Base-by-base conservation (phyloP, 2,888 invertebrate species). In the Pachliopta kotzebuea region DNA sequence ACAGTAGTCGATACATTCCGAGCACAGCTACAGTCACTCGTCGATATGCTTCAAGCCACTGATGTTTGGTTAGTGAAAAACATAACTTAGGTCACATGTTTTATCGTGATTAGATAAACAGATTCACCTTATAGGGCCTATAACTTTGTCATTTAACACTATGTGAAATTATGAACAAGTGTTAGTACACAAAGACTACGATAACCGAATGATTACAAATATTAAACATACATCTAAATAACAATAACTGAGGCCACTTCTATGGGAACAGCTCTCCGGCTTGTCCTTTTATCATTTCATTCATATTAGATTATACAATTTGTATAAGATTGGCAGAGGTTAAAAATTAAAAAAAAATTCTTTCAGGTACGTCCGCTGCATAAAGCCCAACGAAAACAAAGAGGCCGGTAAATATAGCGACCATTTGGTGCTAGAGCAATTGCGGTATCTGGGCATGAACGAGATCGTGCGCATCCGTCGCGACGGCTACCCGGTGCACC, bases 1-100 rank as follows among this genome's bases (percentile, higher is more conserved):
- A 98, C 98, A 0, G 97, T 98, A 6, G 96, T 96, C 67, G 98
- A 98, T 80, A 96, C 96, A 0, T 98, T 98, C 81, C 93, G 98
- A 50, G 95, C 96, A 64, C 98, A 98, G 78, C 85, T 98, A 61
- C 97, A 97, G 83, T 95, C 97, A 0, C 92, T 98, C 1, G 97
- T 98, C 0, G 98, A 98, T 76, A 97, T 98, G 75, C 90, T 98
- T 2, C 97, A 98, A 83, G 96, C 94, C 26, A 97, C 98, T 0
- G 97, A 96, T 64, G 97, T 97, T 2, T 98, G 97, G 98, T 96
- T 76, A 83, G 86, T 72, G 58, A 45, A n/a, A 45, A 45, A 45
- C 18, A 4, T 45, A 7, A 45, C 4, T n/a, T 45, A n/a, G 18
- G 18, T 45, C 18, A 37, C 14, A 11, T 37, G 14, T 11, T 37